Percentiles rank a stretch among this genome's conserved stretches.
These are phyloP conservation scores for Symphodus melops DNA, from an alignment of 2,113 vertebrate species.

Conservation along the genomic window DNA sequence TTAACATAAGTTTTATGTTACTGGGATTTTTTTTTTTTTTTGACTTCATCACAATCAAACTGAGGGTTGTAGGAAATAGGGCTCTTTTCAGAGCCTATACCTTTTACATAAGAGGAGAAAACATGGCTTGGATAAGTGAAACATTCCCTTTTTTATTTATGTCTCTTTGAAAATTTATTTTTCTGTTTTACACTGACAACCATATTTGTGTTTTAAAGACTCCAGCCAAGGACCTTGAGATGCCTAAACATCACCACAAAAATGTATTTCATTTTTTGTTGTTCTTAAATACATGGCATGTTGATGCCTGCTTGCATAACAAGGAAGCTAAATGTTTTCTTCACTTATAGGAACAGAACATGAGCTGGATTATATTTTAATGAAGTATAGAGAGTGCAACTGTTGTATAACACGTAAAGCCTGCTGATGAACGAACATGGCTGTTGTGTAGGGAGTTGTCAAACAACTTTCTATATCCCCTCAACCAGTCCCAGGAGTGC, in stretches of 20 bases:
- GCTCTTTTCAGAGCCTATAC: no score
- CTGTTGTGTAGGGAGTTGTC: conserved; percentile 35
- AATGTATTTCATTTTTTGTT: no score
- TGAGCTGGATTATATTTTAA: not conserved
- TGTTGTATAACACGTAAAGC: not conserved
- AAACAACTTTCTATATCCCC: conserved; percentile 25
- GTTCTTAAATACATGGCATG: not conserved
- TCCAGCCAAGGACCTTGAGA: no score
- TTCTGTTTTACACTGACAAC: no score
- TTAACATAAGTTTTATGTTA: not conserved
- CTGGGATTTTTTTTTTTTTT: not conserved
- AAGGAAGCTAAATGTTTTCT: not conserved
- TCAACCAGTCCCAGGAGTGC: conserved; percentile 36
- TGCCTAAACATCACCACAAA: not conserved
- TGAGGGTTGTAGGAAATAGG: no score
- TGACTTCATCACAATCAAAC: no score
- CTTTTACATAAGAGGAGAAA: no score
- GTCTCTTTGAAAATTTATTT: no score
- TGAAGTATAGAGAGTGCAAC: not conserved
- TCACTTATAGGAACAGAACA: not conserved
- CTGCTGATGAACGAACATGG: conserved; percentile 4
- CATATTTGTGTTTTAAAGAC: no score
- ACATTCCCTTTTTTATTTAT: no score
- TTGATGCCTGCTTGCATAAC: not conserved
- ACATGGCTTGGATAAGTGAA: no score